Evolutionary conservation across 2,113 vertebrate genomes (phyloP), one percentile per base, ranked within the genome.

Genomic region (Macroglossus sobrinus): DNA sequence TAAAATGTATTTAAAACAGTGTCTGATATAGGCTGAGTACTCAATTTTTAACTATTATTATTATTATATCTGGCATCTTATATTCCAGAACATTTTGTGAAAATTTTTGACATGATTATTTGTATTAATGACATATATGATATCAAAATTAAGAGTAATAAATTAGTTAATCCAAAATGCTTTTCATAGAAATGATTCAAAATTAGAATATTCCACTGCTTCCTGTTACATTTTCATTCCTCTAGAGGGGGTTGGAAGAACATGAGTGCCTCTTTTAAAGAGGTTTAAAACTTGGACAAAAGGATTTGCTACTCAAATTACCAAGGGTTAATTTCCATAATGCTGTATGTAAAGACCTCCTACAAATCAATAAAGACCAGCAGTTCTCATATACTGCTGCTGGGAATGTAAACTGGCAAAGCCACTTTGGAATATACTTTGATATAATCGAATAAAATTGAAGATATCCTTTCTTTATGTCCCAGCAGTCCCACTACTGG

Each of bases 131-230:
- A n/a, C n/a, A 81, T 43, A 12, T 43, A 33, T 76, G 40, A 78
- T 66, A 91, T n/a, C 28, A 93, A 92, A 92, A 78, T 69, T 72
- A 82, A 71, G 26, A 95, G 45, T 33, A 50, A 71, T 66, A 61
- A 89, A 10, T 33, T 57, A 35, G 19, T 75, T 80, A 95, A 63
- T 59, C 10, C 38, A 30, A 33, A 69, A 66, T 24, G 59, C 43
- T 79, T 91, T 93, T 94, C 61, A 84, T 72, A 93, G 94, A 90
- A 91, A 57, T 71, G 14, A 53, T 88, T 90, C 96, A 95, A 79
- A 76, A 40, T 89, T 92, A 74, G 64, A 96, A 76, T 63, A 68
- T 18, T 85, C 33, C 22, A 71, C 45, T 90, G 84, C 28, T 80
- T 57, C 40, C 80, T 66, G 59, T 35, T 89, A 91, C 30, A 53